A percentile compares a stretch with the other conserved stretches of the same genome.
Evolutionary conservation across 2,113 vertebrate genomes (phyloP).

Genomic region (Oryzias javanicus): DNA sequence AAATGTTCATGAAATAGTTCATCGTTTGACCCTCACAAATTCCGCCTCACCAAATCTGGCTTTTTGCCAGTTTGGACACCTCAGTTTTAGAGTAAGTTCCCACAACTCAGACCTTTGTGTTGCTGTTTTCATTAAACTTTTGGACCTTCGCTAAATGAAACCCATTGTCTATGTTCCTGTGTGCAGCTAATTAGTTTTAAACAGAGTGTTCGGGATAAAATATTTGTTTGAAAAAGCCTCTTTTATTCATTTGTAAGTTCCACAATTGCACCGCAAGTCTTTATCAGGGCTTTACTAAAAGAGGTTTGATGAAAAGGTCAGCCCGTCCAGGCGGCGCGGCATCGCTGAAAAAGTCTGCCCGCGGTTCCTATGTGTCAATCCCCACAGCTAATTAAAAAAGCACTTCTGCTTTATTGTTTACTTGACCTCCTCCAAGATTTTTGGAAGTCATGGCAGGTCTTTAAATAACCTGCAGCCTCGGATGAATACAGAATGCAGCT

Average conservation of each 20-base stretch:
- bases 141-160: neutral
- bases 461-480: neutral
- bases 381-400: too few species aligned
- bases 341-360: conserved; percentile 13
- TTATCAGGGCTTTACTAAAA: conserved; percentile 18
- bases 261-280: conserved; percentile 4
- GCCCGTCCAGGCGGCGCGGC: neutral
- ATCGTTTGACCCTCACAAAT: too few species aligned
- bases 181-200: neutral
- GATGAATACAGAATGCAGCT: too few species aligned
- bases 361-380: neutral
- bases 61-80: too few species aligned
- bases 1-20: too few species aligned
- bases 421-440: neutral
- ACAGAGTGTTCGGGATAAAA: conserved; percentile 5
- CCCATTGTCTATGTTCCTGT: neutral
- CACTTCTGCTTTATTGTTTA: neutral
- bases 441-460: neutral
- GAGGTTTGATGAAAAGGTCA: conserved; percentile 29
- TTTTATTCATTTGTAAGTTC: conserved; percentile 16
- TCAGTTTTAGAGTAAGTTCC: too few species aligned
- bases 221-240: conserved; percentile 7
- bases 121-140: too few species aligned
- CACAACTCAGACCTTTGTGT: too few species aligned
- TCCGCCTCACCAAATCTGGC: too few species aligned